Conservation (phyloP, 2,113 vertebrate genomes). For the Serinus canaria region DNA sequence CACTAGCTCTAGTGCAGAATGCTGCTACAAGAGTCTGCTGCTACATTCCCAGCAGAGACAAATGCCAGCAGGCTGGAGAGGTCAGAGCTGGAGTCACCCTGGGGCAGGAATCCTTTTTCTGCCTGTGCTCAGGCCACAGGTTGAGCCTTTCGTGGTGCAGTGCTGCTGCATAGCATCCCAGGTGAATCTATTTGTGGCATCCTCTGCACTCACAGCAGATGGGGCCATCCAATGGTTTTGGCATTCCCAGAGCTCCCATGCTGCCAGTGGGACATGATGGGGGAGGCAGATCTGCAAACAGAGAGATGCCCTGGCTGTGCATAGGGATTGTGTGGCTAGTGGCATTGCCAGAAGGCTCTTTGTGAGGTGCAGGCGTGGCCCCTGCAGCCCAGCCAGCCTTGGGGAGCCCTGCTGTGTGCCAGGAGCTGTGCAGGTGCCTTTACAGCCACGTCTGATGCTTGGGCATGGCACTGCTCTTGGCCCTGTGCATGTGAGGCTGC, state of each 20-base stretch:
- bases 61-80: not conserved
- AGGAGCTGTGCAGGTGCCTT: not conserved
- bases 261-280: accelerated
- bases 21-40: not conserved
- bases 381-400: not conserved
- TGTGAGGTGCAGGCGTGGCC: not conserved
- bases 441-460: not conserved
- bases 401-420: not conserved
- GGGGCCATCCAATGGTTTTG: not conserved
- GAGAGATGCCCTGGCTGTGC: not conserved
- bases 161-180: not conserved
- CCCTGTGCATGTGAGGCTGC: not conserved
- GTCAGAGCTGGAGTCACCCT: not conserved
- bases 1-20: not conserved
- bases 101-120: not conserved
- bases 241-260: not conserved
- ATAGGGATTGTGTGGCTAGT: not conserved
- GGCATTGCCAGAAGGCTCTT: not conserved
- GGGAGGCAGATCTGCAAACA: accelerated
- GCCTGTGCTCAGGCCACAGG: not conserved
- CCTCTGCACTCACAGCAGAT: not conserved
- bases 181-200: not conserved
- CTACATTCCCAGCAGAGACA: not conserved
- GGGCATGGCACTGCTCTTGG: not conserved
- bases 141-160: not conserved